Percentiles rank a stretch among this genome's conserved stretches.
Conservation (phyloP, 2,113 vertebrate genomes). For the Centropus bengalensis region DNA sequence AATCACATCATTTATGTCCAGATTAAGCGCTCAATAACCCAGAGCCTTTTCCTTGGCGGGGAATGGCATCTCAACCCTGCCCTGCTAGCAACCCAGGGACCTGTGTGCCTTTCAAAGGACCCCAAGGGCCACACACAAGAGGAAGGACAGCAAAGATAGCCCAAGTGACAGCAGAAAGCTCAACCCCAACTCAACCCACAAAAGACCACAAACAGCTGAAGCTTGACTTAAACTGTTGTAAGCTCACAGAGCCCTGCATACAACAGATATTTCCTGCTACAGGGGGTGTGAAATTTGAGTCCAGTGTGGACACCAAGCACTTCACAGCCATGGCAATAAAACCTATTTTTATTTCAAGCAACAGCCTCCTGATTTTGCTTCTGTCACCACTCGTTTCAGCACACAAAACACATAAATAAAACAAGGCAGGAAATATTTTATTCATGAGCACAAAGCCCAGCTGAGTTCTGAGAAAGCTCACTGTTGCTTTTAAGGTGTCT, state of each 20-base stretch:
- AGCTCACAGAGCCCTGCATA: accelerated
- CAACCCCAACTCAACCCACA: neutral
- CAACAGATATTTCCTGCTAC: neutral
- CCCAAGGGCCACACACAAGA: neutral
- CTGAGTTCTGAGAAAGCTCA: neutral
- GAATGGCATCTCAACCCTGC: neutral
- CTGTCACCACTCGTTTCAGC: neutral
- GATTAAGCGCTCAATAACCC: neutral
- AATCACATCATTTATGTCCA: neutral
- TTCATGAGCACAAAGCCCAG: slow-evolving; percentile 28
- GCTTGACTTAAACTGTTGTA: neutral
- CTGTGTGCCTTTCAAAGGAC: neutral
- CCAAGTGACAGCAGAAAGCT: neutral
- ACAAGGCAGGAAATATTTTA: neutral
- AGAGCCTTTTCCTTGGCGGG: neutral
- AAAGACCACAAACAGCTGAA: neutral
- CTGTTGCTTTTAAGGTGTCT: neutral
- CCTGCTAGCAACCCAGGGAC: neutral
- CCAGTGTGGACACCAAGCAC: neutral
- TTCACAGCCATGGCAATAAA: neutral
- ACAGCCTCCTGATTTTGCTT: neutral
- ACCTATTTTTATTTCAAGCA: neutral
- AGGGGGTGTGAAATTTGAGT: neutral
- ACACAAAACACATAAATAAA: neutral
- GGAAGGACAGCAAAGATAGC: neutral